phyloP scores from a whole-genome alignment of 2,888 invertebrate genomes.

The Andrena dorsata region DNA sequence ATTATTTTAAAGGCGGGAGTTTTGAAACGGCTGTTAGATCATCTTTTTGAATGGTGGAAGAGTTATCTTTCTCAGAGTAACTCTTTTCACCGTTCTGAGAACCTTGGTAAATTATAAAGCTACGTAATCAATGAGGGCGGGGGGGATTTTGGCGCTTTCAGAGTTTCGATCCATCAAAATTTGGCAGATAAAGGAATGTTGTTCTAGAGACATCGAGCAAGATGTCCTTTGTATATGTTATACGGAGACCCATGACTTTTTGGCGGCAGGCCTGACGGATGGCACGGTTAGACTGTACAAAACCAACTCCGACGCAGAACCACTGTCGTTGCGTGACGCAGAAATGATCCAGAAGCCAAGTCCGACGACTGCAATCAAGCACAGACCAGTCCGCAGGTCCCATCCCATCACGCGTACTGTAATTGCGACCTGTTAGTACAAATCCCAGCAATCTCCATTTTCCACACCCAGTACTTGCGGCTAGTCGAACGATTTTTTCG shows the following conservation, averaged over 20 bases:
- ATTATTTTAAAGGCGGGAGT: background rate
- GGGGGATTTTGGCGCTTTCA: background rate
- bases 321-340: constrained; percentile 86
- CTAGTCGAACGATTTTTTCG: too few relatives aligned
- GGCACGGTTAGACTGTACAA: constrained; percentile 87
- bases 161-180: background rate
- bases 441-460: background rate
- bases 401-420: constrained; percentile 87
- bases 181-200: constrained; percentile 19
- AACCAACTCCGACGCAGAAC: constrained; percentile 85
- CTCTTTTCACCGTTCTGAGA: too few relatives aligned
- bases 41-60: background rate
- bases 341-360: constrained; percentile 87
- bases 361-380: constrained; percentile 88
- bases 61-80: background rate
- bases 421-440: constrained; percentile 87
- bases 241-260: constrained; percentile 87
- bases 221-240: constrained; percentile 88
- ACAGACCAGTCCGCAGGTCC: constrained; percentile 87
- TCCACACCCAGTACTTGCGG: background rate
- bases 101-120: background rate
- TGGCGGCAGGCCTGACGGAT: constrained; percentile 88
- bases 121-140: background rate
- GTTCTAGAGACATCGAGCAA: constrained; percentile 71
- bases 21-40: too few relatives aligned